Evolutionary conservation across 2,888 invertebrate species (phyloP).

Genomic region (Leptopilina drosophilae): DNA sequence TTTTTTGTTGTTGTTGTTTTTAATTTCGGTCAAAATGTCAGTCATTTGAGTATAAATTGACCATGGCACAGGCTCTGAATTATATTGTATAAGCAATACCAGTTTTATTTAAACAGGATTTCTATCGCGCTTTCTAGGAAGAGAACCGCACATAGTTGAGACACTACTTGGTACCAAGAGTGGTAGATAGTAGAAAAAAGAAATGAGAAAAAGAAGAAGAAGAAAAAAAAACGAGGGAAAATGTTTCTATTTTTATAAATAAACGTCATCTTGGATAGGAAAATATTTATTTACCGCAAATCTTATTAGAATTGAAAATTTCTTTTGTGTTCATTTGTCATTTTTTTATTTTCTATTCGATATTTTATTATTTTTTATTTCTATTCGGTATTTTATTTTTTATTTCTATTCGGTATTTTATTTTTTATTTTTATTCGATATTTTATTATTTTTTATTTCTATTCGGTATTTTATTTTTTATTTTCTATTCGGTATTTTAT

Average conservation of each 20-base stretch:
- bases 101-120: slow-evolving; percentile 39
- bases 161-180: slow-evolving; percentile 1
- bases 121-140: slow-evolving; percentile 36
- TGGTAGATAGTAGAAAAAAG: not conserved
- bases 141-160: slow-evolving; percentile 17
- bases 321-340: too few species aligned
- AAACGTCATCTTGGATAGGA: too few species aligned
- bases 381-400: too few species aligned
- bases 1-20: not conserved
- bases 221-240: not conserved
- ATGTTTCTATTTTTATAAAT: not conserved
- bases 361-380: too few species aligned
- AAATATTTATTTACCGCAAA: too few species aligned
- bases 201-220: not conserved
- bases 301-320: too few species aligned
- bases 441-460: too few species aligned
- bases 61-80: slow-evolving; percentile 25
- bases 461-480: too few species aligned
- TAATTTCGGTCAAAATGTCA: slow-evolving; percentile 22
- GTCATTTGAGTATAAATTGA: slow-evolving; percentile 27
- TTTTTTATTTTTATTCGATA: too few species aligned
- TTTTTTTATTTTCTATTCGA: too few species aligned
- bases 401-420: too few species aligned
- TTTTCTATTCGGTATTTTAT: too few species aligned
- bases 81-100: slow-evolving; percentile 24